phyloP scores from a whole-genome alignment of 1,140 invertebrate genomes.

The Drosophila serrata region DNA sequence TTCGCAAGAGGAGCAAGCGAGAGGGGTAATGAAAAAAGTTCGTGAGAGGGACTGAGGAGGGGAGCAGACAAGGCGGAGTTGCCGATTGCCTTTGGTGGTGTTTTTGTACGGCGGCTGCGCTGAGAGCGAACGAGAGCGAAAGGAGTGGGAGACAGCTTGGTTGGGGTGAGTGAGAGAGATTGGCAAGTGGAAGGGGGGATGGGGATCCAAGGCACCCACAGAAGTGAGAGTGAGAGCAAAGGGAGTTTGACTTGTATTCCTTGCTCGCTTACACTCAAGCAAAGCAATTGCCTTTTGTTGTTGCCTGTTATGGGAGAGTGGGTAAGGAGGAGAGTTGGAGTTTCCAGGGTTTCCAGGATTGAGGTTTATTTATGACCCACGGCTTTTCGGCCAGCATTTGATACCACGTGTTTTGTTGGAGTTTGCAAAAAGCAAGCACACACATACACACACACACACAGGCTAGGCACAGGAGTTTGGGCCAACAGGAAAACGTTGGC shows the following conservation, averaged over 20 bases:
- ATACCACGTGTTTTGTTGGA: constrained; percentile 73
- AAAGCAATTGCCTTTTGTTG: constrained; percentile 41
- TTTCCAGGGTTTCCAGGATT: constrained; percentile 70
- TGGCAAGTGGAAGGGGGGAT: neutral
- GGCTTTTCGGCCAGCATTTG: constrained; percentile 70
- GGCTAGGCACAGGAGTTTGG: constrained; percentile 34
- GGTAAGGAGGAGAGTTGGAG: constrained; percentile 11
- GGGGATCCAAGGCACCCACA: constrained; percentile 9
- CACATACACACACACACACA: neutral
- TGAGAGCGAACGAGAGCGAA: constrained; percentile 42
- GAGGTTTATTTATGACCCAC: constrained; percentile 82
- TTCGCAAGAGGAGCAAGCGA: constrained; percentile 5
- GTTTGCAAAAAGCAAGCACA: constrained; percentile 11
- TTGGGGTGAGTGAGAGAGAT: neutral
- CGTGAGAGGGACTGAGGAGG: constrained; percentile 5
- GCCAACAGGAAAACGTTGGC: constrained; percentile 65
- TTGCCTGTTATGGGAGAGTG: constrained; percentile 46
- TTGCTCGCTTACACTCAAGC: neutral
- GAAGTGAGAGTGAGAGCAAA: constrained; percentile 25
- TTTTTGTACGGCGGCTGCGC: constrained; percentile 61
- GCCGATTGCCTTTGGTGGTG: constrained; percentile 62
- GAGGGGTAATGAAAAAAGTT: neutral
- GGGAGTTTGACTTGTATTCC: constrained; percentile 26
- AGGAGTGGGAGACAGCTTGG: constrained; percentile 15
- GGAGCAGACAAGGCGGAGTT: constrained; percentile 60